Base-by-base conservation (phyloP, 2,797 vertebrate species). In the Chelon auratus region DNA sequence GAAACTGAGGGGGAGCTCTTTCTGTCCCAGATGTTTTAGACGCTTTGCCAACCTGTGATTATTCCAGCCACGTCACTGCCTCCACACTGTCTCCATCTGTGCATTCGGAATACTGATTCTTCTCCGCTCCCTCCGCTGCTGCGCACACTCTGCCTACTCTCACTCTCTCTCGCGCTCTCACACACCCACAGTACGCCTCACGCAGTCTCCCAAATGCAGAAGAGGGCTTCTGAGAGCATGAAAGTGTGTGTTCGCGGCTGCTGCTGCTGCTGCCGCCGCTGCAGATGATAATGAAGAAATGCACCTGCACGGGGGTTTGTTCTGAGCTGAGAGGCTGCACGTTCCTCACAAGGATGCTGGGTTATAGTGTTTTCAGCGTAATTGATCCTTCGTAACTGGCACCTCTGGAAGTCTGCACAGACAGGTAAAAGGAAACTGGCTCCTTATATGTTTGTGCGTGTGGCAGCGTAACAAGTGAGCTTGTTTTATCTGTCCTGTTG, bases 81-180 rank as follows among this genome's bases (percentile, higher is more conserved):
- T 91, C 82, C 87, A 87, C 87, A 80, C 78, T 82, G 82, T 90
- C 92, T 93, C 91, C 90, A 87, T 91, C 90, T 91, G 91, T 91
- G 92, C 89, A 79, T 88, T 87, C 86, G 74, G 93, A 93, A 93
- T 94, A 90, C 93, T 90, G 92, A 94, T 93, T 90, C 80, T 93
- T 90, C 80, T 85, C 75, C 71, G 60, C 80, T 91, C 74, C 86
- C 83, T 87, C 68, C 62, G 39, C 87, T 84, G 88, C 87, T 90
- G 90, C 88, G 82, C 86, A 83, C 89, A 85, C 84, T 85, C 86
- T 89, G 86, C 87, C 81, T 75, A 72, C 83, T 89, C 85, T 82
- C 81, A 58, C 77, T 87, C 84, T 76, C 86, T 74, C 80, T 39
- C 80, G 39, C 75, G 71, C 89, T 53, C 74, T 52, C 83, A 88